Base-by-base conservation (phyloP, 2,797 vertebrate genomes). In the Catostomus latipinnis region DNA sequence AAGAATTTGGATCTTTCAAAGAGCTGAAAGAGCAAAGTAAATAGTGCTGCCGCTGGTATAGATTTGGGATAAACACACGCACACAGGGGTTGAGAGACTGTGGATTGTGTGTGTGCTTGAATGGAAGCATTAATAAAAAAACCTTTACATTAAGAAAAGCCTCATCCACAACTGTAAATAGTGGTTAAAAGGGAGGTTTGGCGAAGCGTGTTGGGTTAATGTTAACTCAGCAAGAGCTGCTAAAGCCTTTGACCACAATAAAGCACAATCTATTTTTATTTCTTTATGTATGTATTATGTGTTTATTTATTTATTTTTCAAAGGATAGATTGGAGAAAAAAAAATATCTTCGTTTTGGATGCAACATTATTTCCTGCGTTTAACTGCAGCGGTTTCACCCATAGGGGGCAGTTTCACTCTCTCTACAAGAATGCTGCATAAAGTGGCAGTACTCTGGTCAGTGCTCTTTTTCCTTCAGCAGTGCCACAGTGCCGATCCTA, bases 381-480 rank as follows among this genome's bases (percentile, higher is more conserved):
- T 57, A 49, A 13, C 14, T 67, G 57, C 34, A 0, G 2, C 76
- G 46, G 78, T 88, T 83, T 84, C 76, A 84, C 90, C 93, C 87
- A 88, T 92, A 93, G 94, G 88, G 93, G 93, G 93, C 93, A 93
- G 91, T 88, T 92, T 88, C 81, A 87, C 87, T 88, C 92, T 92
- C 89, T 66, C 8, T 3, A 53, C 10, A 34, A 34, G 50, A 71
- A 71, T 78, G 50, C 68, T 62, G 67, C 69, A 71, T 70, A 49
- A 11, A 14, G 50, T 63, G 68, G 53, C 68, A 49, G 58, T 18
- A 65, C 22, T 71, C 68, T 49, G 68, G 61, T 56, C 61, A 56
- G 61, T 34, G 34, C 34, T 34, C 34, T 34, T 34, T 62, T 73
- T 71, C 45, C 52, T 12, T 52, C 68, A 58, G 67, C 67, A 9